phyloP scores from a whole-genome alignment of 2,888 invertebrate genomes.

The Drosophila peninsularis region DNA sequence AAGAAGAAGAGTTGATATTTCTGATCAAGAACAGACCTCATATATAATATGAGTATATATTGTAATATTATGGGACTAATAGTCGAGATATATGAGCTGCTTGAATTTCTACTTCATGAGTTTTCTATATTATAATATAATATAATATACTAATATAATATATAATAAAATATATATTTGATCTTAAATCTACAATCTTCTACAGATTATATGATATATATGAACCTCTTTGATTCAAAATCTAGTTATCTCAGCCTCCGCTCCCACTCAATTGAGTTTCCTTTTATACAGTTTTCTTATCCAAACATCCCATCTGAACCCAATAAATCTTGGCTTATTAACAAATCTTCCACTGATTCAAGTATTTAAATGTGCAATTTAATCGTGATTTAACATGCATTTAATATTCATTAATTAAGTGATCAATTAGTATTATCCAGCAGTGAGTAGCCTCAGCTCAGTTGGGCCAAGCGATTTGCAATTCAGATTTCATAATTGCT shows the following conservation, averaged over 20 bases:
- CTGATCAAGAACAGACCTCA: too few relatives aligned
- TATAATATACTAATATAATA: too few relatives aligned
- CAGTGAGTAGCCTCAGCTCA: not conserved
- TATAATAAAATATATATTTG: too few relatives aligned
- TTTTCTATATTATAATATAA: too few relatives aligned
- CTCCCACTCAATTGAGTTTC: not conserved
- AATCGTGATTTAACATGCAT: not conserved
- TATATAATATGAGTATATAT: too few relatives aligned
- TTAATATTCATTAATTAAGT: conserved; percentile 7
- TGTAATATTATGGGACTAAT: too few relatives aligned
- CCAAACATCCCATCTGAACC: not conserved
- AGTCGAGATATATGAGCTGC: too few relatives aligned
- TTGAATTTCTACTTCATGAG: too few relatives aligned
- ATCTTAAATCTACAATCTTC: too few relatives aligned
- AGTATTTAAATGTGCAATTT: conserved; percentile 3
- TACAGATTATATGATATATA: too few relatives aligned
- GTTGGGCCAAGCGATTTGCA: not conserved
- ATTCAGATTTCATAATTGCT: conserved; percentile 5
- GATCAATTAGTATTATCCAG: conserved; percentile 9
- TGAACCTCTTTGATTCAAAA: too few relatives aligned
- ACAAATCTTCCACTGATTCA: not conserved
- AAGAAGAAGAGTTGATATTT: not conserved
- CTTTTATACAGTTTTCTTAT: not conserved
- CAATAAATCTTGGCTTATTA: not conserved
- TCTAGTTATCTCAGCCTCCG: too few relatives aligned